Evolutionary conservation across 1,140 invertebrate species (phyloP), one percentile per base, ranked within the genome.

Genomic region (Zaprionus taronus): DNA sequence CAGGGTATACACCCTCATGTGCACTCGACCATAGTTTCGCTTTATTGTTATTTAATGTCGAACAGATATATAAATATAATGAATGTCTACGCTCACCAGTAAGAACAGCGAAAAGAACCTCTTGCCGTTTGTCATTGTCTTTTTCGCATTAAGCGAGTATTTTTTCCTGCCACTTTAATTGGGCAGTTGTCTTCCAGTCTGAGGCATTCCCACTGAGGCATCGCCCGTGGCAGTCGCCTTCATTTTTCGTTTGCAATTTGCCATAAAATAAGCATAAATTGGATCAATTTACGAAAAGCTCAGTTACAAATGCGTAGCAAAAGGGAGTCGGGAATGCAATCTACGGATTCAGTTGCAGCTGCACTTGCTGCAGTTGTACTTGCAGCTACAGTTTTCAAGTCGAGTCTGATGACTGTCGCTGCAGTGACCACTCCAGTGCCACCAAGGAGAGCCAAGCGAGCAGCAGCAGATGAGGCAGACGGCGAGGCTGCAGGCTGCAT

Each of bases 211-310:
- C 55, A 28, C 7, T 31, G 11, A 26, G 22, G 26, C 34, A 38
- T 68, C 51, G 31, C 47, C 61, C 28, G 15, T 57, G 26, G 57
- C 36, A 49, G 73, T 58, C 80, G 72, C 36, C 67, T 80, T 68
- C 61, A 73, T 60, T 72, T 69, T 72, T 86, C 77, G 63, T 69
- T 83, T 78, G 84, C 89, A 87, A 87, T 87, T 87, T 89, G 80
- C 84, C 80, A 89, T 89, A 83, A 89, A 89, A 89, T 89, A 87
- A 87, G 84, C 84, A 87, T 89, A 87, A 87, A 87, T 87, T 87
- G 84, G 84, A 89, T 87, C 84, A 89, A 89, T 87, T 87, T 87
- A 87, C 84, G 68, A 89, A 89, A 81, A 80, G 83, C 77, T 87
- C 80, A 51, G 70, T 83, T 83, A 78, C 83, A 86, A 86, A 80